Conservation (phyloP, 2,888 invertebrate species). For the Bombylius major region DNA sequence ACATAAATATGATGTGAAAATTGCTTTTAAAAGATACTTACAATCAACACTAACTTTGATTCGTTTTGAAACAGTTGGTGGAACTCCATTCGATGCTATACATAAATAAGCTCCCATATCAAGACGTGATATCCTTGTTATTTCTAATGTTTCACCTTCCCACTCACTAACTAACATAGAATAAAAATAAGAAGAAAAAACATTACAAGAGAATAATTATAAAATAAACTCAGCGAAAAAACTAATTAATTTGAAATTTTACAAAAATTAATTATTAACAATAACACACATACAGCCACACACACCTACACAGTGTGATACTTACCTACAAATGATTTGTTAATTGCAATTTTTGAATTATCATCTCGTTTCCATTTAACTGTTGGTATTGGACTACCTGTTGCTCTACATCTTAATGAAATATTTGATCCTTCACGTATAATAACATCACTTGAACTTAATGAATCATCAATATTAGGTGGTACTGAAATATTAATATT, state of each 20-base stretch:
- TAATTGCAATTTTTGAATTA: constrained; percentile 74
- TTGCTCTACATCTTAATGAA: constrained; percentile 75
- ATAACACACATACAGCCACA: too few relatives aligned
- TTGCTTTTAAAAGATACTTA: constrained; percentile 45
- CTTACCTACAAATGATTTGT: constrained; percentile 67
- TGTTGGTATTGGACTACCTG: constrained; percentile 74
- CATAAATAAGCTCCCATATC: constrained; percentile 90
- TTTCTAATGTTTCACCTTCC: constrained; percentile 75
- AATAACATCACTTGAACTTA: constrained; percentile 78
- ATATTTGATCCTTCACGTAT: constrained; percentile 82
- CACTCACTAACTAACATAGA: constrained; percentile 58
- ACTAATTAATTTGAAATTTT: too few relatives aligned
- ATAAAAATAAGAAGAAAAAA: constrained; percentile 6
- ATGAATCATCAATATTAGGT: constrained; percentile 80
- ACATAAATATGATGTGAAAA: too few relatives aligned
- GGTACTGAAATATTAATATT: constrained; percentile 51
- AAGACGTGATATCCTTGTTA: constrained; percentile 70
- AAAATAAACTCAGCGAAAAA: too few relatives aligned
- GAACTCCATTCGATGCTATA: constrained; percentile 79
- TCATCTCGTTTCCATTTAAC: constrained; percentile 89
- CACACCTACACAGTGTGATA: constrained; percentile 9
- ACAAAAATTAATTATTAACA: too few relatives aligned
- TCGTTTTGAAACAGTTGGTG: constrained; percentile 80
- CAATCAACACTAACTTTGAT: constrained; percentile 91
- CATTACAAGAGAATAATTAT: not conserved